Evolutionary conservation across 2,888 invertebrate species (phyloP).

Genomic region (Nephrotoma flavescens): DNA sequence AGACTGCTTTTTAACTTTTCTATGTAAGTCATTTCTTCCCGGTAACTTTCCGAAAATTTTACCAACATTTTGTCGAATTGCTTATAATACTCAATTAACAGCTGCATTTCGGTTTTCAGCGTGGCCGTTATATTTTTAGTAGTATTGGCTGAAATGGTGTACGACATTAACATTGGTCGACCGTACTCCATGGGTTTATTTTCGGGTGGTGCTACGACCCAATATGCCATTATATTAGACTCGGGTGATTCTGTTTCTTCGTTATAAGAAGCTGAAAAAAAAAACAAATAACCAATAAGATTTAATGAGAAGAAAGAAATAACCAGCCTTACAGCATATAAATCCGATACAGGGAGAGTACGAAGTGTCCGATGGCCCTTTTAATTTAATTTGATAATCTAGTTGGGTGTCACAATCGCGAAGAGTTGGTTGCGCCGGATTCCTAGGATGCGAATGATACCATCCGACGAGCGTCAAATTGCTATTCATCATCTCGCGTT

Average conservation of each 20-base stretch:
- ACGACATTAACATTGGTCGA: constrained; percentile 79
- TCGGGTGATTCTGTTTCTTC: constrained; percentile 65
- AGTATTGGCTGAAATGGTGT: constrained; percentile 72
- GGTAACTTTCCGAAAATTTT: constrained; percentile 38
- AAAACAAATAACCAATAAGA: constrained; percentile 1
- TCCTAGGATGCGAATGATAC: constrained; percentile 90
- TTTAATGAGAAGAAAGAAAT: constrained; percentile 7
- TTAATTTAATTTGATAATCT: constrained; percentile 90
- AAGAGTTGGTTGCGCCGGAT: constrained; percentile 72
- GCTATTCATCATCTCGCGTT: constrained; percentile 65
- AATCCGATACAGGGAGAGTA: constrained; percentile 87
- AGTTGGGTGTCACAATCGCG: constrained; percentile 85
- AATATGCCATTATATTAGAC: constrained; percentile 74
- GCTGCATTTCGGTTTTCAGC: constrained; percentile 72
- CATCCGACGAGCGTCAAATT: constrained; percentile 77
- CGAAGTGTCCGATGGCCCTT: constrained; percentile 78
- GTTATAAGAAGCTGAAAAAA: constrained; percentile 62
- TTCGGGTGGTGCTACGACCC: constrained; percentile 94
- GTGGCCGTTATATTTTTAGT: constrained; percentile 59
- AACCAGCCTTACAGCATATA: constrained; percentile 67
- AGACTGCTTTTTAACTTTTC: constrained; percentile 74
- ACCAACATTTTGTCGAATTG: constrained; percentile 47
- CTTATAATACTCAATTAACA: constrained; percentile 71
- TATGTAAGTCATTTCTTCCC: constrained; percentile 52
- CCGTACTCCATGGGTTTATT: constrained; percentile 84